A percentile compares a stretch with the other conserved stretches of the same genome.
Conservation (phyloP, 2,888 invertebrate genomes). For the Pharmacophagus antenor region DNA sequence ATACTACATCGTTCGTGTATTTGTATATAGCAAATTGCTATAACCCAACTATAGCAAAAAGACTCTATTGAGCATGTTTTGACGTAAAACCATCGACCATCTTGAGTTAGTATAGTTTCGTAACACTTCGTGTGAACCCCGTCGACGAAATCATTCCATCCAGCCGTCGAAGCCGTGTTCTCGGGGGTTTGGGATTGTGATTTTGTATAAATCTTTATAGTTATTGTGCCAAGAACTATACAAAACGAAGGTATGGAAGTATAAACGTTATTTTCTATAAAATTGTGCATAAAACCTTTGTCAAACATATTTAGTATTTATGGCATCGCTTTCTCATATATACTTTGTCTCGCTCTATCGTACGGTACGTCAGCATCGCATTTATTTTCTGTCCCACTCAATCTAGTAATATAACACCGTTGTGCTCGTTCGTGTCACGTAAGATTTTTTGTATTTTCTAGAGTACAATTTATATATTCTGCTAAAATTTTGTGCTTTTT, state of each 20-base stretch:
- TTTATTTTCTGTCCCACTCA: slow-evolving; percentile 71
- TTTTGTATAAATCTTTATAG: slow-evolving; percentile 72
- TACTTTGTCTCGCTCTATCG: slow-evolving; percentile 67
- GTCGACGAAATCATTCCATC: slow-evolving; percentile 81
- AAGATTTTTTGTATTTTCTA: slow-evolving; percentile 77
- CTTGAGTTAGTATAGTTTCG: slow-evolving; percentile 55
- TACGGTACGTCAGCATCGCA: slow-evolving; percentile 62
- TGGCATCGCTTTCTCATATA: slow-evolving; percentile 79
- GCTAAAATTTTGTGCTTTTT: slow-evolving; percentile 51
- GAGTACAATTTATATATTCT: slow-evolving; percentile 56
- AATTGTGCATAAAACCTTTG: slow-evolving; percentile 52
- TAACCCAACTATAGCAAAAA: slow-evolving; percentile 59
- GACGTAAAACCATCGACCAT: slow-evolving; percentile 45
- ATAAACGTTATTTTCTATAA: slow-evolving; percentile 46
- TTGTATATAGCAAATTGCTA: slow-evolving; percentile 61
- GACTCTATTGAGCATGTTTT: slow-evolving; percentile 43
- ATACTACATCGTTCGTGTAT: slow-evolving; percentile 42
- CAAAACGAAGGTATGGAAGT: slow-evolving; percentile 71
- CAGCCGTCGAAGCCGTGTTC: slow-evolving; percentile 80
- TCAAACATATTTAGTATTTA: slow-evolving; percentile 73
- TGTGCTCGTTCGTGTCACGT: slow-evolving; percentile 81
- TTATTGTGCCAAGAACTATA: slow-evolving; percentile 77
- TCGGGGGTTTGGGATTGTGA: slow-evolving; percentile 78
- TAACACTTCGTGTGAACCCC: slow-evolving; percentile 70
- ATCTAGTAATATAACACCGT: slow-evolving; percentile 81